Conservation (phyloP, 2,797 vertebrate genomes). For the Adrianichthys oophorus region DNA sequence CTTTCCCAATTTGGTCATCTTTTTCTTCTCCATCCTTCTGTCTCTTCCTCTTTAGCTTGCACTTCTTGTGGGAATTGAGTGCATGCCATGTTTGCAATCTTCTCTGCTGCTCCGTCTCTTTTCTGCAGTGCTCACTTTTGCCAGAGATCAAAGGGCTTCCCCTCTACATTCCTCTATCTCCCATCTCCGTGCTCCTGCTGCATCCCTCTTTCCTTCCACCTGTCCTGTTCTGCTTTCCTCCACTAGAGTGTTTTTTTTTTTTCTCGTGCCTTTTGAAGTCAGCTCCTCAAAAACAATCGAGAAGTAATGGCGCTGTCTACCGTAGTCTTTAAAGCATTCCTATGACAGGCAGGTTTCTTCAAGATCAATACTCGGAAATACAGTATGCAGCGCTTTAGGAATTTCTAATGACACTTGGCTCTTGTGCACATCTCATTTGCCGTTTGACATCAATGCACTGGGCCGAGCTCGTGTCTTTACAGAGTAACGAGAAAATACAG, state of each 20-base stretch:
- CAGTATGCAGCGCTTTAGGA: slow-evolving; percentile 46
- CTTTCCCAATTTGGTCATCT: slow-evolving; percentile 47
- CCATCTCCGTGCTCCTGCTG: slow-evolving; percentile 50
- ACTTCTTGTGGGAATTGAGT: slow-evolving; percentile 65
- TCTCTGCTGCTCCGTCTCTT: slow-evolving; percentile 57
- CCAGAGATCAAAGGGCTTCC: slow-evolving; percentile 81
- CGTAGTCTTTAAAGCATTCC: slow-evolving; percentile 46
- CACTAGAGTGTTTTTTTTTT: slow-evolving; percentile 50
- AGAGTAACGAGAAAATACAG: slow-evolving; percentile 34
- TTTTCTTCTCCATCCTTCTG: slow-evolving; percentile 35
- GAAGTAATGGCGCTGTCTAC: slow-evolving; percentile 60
- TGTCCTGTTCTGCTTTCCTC: slow-evolving; percentile 59
- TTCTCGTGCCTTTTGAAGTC: slow-evolving; percentile 65
- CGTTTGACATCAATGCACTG: slow-evolving; percentile 55
- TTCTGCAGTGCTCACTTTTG: slow-evolving; percentile 66
- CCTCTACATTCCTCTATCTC: slow-evolving; percentile 63
- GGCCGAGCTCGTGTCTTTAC: slow-evolving; percentile 47
- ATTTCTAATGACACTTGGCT: slow-evolving; percentile 43
- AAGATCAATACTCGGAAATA: slow-evolving; percentile 63
- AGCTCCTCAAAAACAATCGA: slow-evolving; percentile 67
- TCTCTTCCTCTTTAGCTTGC: slow-evolving; percentile 25
- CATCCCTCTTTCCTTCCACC: slow-evolving; percentile 45
- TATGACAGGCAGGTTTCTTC: slow-evolving; percentile 53
- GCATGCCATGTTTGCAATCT: slow-evolving; percentile 68
- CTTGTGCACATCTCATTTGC: slow-evolving; percentile 34